Base-by-base conservation (phyloP, 2,888 invertebrate species). In the Priocnemis perturbator region DNA sequence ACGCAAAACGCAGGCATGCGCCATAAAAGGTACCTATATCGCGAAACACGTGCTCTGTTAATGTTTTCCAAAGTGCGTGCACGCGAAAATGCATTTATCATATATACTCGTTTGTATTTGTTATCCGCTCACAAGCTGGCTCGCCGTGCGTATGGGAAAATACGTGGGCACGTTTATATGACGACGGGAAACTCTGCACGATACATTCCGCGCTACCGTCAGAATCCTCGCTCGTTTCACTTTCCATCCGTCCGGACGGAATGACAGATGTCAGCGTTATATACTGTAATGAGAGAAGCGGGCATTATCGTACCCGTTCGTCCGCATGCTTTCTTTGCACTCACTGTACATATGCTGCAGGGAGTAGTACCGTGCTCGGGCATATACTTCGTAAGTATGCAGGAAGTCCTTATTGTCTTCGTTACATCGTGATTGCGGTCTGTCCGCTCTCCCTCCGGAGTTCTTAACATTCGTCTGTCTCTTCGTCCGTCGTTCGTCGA, bases 391-490 rank as follows among this genome's bases (percentile, higher is more conserved):
- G 67, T 74, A 72, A 76, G 81, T 66, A 76, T 68, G 80, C 86
- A 83, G 86, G 86, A 86, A 86, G 82, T 81, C 78, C 86, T 86
- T 83, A 81, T 86, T 85, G 83, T 85, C 83, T 83, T 83, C 81
- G 83, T 85, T 86, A 84, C 79, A 78, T 75, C 64, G 71, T 82
- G 84, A 86, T 86, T 85, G 76, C 76, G 69, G 60, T n/a, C 71
- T 45, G 76, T 70, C 67, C 45, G 64, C 61, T 67, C 62, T 64
- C 69, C 66, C 71, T 56, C 19, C 47, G 48, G 50, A 70, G 69
- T 70, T 80, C 80, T 78, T 79, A 70, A 57, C 63, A 63, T 68
- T 67, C 60, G 66, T 62, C 64, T 60, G 56, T 64, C 69, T 5
- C 11, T 57, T 30, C 57, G 19, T 57, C 57, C 37, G 17, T n/a